A percentile compares a stretch with the other conserved stretches of the same genome.
Evolutionary conservation across 2,797 vertebrate genomes (phyloP).

Genomic region (Loris lydekkerianus): DNA sequence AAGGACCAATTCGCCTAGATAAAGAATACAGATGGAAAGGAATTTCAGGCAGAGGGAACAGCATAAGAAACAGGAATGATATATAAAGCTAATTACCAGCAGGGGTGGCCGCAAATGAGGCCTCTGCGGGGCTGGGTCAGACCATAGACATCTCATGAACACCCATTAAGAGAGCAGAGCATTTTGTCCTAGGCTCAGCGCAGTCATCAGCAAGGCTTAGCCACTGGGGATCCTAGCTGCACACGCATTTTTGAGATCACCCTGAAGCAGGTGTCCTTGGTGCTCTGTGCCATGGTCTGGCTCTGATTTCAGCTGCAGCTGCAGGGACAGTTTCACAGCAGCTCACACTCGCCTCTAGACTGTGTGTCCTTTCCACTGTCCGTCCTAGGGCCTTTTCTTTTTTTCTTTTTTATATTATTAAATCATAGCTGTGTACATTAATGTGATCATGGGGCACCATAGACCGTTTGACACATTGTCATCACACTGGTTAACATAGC

Average conservation of each 20-base stretch:
- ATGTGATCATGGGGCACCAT: too few species aligned
- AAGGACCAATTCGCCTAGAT: not conserved
- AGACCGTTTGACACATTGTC: too few species aligned
- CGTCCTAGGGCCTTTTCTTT: not conserved
- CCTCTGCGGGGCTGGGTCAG: rapidly evolving
- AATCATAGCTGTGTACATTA: too few species aligned
- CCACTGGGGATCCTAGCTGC: not conserved
- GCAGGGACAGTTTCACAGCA: not conserved
- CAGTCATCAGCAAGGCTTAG: not conserved
- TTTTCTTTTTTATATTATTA: too few species aligned
- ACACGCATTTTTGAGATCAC: not conserved
- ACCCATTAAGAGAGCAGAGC: not conserved
- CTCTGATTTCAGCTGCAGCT: not conserved
- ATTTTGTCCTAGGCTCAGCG: not conserved
- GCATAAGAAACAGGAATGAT: not conserved
- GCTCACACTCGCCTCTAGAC: not conserved
- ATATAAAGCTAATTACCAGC: not conserved
- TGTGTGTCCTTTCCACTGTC: not conserved
- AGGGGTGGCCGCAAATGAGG: not conserved
- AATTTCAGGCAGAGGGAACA: not conserved
- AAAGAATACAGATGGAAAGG: not conserved
- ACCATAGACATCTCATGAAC: not conserved
- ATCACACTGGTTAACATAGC: too few species aligned
- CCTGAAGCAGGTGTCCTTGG: not conserved
- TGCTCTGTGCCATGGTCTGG: not conserved